Evolutionary conservation across 1,140 invertebrate genomes (phyloP).

Genomic region (Platyura marginata): DNA sequence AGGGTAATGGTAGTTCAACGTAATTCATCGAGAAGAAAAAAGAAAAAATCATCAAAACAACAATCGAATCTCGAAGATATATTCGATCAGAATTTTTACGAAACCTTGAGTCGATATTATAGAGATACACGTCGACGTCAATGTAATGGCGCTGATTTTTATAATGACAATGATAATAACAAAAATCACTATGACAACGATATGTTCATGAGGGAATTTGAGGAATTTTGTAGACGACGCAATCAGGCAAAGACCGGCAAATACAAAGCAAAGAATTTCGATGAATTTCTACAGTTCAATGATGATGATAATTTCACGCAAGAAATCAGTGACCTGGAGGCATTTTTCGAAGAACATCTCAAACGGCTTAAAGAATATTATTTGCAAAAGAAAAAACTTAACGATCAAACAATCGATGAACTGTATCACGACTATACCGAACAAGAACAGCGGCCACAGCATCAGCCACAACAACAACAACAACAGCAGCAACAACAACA

Average conservation of each 20-base stretch:
- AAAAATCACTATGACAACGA: neutral
- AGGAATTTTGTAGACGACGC: conserved; percentile 2
- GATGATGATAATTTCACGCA: conserved; percentile 3
- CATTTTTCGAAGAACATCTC: conserved; percentile 6
- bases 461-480: too few species aligned
- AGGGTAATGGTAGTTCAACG: conserved; percentile 25
- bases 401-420: conserved; percentile 2
- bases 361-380: conserved; percentile 4
- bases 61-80: neutral
- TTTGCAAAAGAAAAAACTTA: conserved; percentile 3
- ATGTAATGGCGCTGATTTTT: too few species aligned
- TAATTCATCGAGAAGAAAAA: conserved; percentile 18
- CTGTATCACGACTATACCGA: conserved; percentile 1
- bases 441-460: too few species aligned
- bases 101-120: neutral
- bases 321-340: conserved; percentile 5
- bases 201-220: conserved; percentile 2
- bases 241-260: neutral
- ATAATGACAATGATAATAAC: neutral
- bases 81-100: neutral
- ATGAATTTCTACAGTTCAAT: neutral
- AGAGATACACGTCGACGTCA: neutral
- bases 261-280: neutral
- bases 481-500: too few species aligned
- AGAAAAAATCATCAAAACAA: conserved; percentile 11